Percentiles rank a stretch among this genome's conserved stretches.
Evolutionary conservation across 1,140 invertebrate genomes (phyloP).

Genomic region (Cherax destructor): DNA sequence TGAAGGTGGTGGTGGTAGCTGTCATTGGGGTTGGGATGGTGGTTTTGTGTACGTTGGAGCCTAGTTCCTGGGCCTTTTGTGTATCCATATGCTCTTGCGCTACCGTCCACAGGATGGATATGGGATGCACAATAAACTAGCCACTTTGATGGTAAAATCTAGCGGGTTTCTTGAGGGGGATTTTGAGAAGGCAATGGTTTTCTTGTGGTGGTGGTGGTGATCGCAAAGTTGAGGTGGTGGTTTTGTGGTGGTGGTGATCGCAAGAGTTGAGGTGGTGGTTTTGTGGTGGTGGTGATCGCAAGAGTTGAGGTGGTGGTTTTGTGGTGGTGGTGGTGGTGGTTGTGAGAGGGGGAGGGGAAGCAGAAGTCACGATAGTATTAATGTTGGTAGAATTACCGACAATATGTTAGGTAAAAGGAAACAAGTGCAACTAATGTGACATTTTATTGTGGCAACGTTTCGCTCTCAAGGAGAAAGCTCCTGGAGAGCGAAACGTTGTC

Average conservation of each 20-base stretch:
- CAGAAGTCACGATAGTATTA: too few species aligned
- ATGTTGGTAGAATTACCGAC: too few species aligned
- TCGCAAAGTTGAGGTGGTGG: not conserved
- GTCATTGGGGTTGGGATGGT: not conserved
- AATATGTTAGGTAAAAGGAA: too few species aligned
- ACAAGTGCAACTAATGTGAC: too few species aligned
- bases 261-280: not conserved
- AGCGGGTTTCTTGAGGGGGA: not conserved
- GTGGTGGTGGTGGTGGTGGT: not conserved
- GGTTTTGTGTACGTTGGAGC: not conserved
- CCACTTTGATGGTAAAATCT: too few species aligned
- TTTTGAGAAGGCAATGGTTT: not conserved
- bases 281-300: not conserved
- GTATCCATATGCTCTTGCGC: too few species aligned
- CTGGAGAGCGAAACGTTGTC: too few species aligned
- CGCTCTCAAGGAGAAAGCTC: too few species aligned
- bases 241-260: not conserved
- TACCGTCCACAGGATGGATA: too few species aligned
- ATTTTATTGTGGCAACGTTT: too few species aligned
- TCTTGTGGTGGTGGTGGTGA: not conserved
- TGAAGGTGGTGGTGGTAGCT: not conserved
- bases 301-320: not conserved
- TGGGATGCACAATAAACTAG: too few species aligned
- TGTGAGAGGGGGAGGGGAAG: not conserved
- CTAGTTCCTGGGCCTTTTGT: not conserved